phyloP scores from a whole-genome alignment of 2,797 vertebrate species.

The Loris lydekkerianus region DNA sequence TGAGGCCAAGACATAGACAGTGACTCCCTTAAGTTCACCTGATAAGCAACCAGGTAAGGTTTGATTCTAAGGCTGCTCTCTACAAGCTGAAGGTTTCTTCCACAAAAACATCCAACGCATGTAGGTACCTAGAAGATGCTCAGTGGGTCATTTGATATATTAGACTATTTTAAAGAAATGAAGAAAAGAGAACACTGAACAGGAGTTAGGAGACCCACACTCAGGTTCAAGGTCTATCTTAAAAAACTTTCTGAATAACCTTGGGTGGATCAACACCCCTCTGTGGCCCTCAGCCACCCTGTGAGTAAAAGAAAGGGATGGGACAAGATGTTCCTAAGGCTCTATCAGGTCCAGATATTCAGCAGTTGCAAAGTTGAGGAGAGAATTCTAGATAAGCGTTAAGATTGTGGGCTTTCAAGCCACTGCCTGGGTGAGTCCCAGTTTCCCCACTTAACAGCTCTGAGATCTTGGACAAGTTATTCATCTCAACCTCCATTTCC shows the following conservation, averaged over 20 bases:
- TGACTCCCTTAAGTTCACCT: not conserved
- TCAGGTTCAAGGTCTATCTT: not conserved
- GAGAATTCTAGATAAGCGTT: not conserved
- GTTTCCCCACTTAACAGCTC: not conserved
- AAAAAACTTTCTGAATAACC: slow-evolving; percentile 2
- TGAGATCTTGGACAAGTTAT: not conserved
- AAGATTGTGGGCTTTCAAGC: not conserved
- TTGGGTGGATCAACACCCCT: not conserved
- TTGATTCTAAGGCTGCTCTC: not conserved
- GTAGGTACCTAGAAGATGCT: not conserved
- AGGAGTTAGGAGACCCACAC: not conserved
- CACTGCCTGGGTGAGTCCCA: not conserved
- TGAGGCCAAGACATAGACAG: not conserved
- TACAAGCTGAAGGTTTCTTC: not conserved
- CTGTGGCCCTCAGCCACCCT: not conserved
- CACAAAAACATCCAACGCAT: not conserved
- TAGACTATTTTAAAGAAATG: slow-evolving; percentile 26
- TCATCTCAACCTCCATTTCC: not conserved
- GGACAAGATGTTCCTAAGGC: not conserved
- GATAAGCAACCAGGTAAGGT: not conserved
- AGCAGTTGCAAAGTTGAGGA: not conserved
- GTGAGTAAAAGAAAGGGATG: not conserved
- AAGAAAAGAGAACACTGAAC: not conserved
- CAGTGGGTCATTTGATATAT: not conserved
- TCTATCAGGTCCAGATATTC: not conserved